Evolutionary conservation across 2,113 vertebrate species (phyloP).

Genomic region (Phainopepla nitens): DNA sequence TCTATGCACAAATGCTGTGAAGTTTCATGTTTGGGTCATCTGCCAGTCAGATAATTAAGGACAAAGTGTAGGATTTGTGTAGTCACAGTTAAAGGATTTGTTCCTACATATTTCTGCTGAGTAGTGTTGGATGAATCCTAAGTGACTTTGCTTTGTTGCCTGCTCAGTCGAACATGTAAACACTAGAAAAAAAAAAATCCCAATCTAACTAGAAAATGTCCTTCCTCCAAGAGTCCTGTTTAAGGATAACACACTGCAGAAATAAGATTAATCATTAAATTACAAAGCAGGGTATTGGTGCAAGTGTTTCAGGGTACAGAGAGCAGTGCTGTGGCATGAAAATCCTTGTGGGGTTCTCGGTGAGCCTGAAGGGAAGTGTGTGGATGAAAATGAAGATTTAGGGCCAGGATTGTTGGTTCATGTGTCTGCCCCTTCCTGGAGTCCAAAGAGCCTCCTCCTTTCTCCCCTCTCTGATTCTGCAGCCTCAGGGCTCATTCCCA

Average conservation of each 20-base stretch:
- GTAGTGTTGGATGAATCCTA: too few relatives aligned
- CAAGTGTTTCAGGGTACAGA: neutral
- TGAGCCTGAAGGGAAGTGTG: neutral
- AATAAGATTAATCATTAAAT: neutral
- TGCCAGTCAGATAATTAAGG: neutral
- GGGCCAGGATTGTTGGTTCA: fast-evolving
- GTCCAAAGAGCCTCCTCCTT: neutral
- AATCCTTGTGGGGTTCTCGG: neutral
- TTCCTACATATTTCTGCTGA: neutral
- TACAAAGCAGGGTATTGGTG: neutral
- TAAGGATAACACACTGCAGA: neutral
- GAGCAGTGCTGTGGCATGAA: neutral
- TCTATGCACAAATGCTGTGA: neutral
- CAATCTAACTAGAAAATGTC: neutral
- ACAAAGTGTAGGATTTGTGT: neutral
- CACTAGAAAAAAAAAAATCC: fast-evolving
- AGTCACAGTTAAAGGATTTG: neutral
- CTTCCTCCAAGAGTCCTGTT: neutral
- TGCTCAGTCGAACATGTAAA: neutral
- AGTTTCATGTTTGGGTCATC: neutral
- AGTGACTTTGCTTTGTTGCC: neutral
- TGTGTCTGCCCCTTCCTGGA: neutral
- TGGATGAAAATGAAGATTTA: neutral
- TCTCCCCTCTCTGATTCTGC: neutral
- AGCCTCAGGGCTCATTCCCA: neutral